Conservation (phyloP, 2,888 invertebrate species). For the Stenolophus ochropezus region DNA sequence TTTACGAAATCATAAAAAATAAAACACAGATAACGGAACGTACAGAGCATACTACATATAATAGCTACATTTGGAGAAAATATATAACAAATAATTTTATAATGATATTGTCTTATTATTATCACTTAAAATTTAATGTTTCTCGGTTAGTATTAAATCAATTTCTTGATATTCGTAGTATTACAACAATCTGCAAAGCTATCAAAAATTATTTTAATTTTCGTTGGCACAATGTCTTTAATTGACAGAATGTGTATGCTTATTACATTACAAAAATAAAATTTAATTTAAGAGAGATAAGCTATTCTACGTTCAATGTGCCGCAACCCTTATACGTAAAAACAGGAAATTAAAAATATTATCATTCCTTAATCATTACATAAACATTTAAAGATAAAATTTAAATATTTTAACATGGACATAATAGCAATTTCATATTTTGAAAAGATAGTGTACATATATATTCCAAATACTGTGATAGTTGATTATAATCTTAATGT, state of each 20-base stretch:
- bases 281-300: not conserved
- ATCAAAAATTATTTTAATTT: not conserved
- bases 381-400: not conserved
- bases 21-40: no score
- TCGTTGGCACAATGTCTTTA: not conserved
- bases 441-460: not conserved
- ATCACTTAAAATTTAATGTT: not conserved
- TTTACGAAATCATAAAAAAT: no score
- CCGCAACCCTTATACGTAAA: not conserved
- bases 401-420: not conserved
- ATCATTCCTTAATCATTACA: not conserved
- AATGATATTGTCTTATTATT: not conserved
- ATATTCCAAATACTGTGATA: not conserved
- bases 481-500: not conserved
- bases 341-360: not conserved
- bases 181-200: not conserved
- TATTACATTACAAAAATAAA: not conserved
- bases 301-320: not conserved
- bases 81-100: not conserved
- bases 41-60: no score
- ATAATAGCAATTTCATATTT: not conserved
- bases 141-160: not conserved
- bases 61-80: no score
- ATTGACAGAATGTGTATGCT: not conserved
- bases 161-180: not conserved